Percentiles rank a stretch among this genome's conserved stretches.
phyloP scores from a whole-genome alignment of 2,113 vertebrate genomes.

The Callithrix jacchus region DNA sequence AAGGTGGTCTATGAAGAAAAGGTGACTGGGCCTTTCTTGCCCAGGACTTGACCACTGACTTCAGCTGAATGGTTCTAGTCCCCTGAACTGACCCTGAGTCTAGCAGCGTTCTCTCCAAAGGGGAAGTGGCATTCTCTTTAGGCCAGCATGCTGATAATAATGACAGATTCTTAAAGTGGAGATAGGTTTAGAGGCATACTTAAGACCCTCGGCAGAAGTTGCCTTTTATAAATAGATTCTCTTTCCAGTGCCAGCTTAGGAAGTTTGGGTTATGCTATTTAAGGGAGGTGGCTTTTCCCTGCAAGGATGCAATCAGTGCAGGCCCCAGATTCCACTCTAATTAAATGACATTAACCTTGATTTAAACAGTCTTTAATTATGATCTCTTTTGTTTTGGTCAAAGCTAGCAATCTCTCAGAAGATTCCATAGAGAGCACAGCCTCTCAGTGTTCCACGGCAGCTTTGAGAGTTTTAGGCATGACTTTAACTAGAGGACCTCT shows the following conservation, averaged over 20 bases:
- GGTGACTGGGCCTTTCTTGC: neutral
- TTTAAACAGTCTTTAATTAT: slow-evolving; percentile 32
- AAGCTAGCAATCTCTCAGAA: neutral
- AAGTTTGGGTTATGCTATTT: neutral
- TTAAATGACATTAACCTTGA: slow-evolving; percentile 15
- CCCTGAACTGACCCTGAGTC: neutral
- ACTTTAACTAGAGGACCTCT: neutral
- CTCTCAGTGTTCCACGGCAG: neutral
- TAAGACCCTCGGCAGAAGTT: neutral
- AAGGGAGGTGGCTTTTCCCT: slow-evolving; percentile 13
- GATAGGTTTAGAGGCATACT: neutral
- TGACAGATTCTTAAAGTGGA: neutral
- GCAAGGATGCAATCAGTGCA: neutral
- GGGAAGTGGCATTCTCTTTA: neutral
- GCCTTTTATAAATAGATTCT: neutral
- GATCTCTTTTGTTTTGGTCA: neutral
- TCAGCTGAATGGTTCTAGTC: neutral
- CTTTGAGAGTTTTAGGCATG: neutral
- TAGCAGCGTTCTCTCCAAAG: neutral
- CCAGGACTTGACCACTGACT: neutral
- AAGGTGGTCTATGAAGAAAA: neutral
- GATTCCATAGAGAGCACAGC: neutral
- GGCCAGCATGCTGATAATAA: neutral
- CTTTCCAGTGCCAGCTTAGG: neutral
- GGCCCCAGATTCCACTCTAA: neutral